These are phyloP conservation scores for Chironomus tentans DNA, from an alignment of 2,888 invertebrate genomes.

Conservation along the genomic window DNA sequence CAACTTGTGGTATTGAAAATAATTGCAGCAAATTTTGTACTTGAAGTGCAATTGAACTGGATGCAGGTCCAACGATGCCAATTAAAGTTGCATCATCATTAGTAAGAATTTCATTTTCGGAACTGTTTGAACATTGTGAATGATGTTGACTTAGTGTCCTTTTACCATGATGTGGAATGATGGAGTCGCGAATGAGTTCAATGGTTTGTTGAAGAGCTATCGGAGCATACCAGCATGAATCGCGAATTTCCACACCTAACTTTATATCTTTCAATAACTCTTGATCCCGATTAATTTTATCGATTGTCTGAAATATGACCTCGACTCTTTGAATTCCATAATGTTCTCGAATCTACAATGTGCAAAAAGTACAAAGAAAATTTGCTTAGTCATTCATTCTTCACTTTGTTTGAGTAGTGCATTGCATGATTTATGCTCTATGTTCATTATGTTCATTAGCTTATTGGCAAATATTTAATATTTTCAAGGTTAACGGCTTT, in stretches of 20 bases:
- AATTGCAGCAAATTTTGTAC: slow-evolving; percentile 67
- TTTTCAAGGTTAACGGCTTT: no score
- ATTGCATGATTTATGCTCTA: neutral
- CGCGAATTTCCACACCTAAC: slow-evolving; percentile 61
- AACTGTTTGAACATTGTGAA: neutral
- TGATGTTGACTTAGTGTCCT: neutral
- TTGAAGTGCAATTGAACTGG: slow-evolving; percentile 59
- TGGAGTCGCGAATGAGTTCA: slow-evolving; percentile 62
- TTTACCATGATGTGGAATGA: slow-evolving; percentile 39
- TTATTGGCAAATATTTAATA: no score
- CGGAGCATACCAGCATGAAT: slow-evolving; percentile 75
- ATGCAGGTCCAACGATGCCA: slow-evolving; percentile 66
- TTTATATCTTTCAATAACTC: slow-evolving; percentile 47
- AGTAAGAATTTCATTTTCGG: neutral
- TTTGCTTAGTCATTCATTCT: neutral
- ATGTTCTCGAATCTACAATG: slow-evolving; percentile 51
- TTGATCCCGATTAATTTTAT: slow-evolving; percentile 52
- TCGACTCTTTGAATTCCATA: slow-evolving; percentile 68
- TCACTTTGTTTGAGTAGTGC: neutral
- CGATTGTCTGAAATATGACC: slow-evolving; percentile 52
- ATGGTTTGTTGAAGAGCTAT: slow-evolving; percentile 70
- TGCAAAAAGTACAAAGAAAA: neutral
- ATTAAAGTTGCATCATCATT: slow-evolving; percentile 43
- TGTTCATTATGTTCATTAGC: neutral
- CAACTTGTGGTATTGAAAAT: slow-evolving; percentile 56